Base-by-base conservation (phyloP, 2,797 vertebrate genomes). In the Eleutherodactylus coqui region DNA sequence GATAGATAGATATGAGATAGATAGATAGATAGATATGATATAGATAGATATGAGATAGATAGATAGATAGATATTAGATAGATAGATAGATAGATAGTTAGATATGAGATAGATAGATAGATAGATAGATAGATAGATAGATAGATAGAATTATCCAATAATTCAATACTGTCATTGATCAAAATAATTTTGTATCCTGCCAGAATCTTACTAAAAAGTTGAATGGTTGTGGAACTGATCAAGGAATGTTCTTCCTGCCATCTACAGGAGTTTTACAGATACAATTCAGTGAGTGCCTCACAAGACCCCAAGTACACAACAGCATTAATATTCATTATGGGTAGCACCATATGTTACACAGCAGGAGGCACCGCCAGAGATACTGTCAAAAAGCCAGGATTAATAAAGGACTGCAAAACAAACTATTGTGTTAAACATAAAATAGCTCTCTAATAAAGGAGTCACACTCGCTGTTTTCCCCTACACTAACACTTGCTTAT, bases 331-430 rank as follows among this genome's bases (percentile, higher is more conserved):
- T 95, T 96, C 94, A 96, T 96, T 95, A 93, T 91, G 90, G 93
- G 85, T 91, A 93, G 89, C 86, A 73, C 93, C 95, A 94, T 96
- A 96, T 96, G 96, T 91, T 94, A 91, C 93, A 91, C 95, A 93
- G 93, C 93, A 93, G 94, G 94, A 92, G 89, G 89, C 81, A 86
- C 29, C 92, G 93, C 93, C 93, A 96, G 94, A 94, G 93, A 79
- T 53, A 93, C 96, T 95, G 94, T 94, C 94, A 93, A 93, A 93
- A 95, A 95, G 95, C 92, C 92, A 94, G 94, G 95, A 95, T 95
- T 94, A 94, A 96, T 96, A 96, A 96, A 95, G 93, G 94, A 95
- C 95, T 96, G 95, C 96, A 95, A 95, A 96, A 95, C 96, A 97
- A 97, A 97, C 95, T 95, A 93, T 94, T 95, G 96, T 96, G 96